Evolutionary conservation across 2,113 vertebrate genomes (phyloP).

Genomic region (Carlito syrichta): DNA sequence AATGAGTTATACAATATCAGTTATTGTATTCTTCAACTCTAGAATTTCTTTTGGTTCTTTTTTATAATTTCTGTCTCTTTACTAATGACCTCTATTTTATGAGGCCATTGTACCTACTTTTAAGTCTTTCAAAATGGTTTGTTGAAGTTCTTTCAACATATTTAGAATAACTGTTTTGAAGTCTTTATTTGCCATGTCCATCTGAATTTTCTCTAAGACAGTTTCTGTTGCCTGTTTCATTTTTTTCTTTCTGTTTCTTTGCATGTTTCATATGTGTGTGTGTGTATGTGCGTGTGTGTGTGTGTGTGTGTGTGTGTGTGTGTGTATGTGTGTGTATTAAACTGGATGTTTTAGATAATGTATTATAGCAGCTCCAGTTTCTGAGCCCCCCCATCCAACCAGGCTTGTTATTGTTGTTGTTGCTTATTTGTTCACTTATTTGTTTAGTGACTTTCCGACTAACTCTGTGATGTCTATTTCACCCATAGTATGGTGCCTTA

Average conservation of each 20-base stretch:
- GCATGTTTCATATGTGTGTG: not conserved
- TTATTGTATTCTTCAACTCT: no score
- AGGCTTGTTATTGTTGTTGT: not conserved
- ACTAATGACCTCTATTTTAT: not conserved
- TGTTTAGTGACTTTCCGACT: not conserved
- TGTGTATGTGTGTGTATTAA: no score
- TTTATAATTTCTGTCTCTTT: not conserved
- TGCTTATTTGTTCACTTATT: not conserved
- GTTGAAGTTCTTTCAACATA: not conserved
- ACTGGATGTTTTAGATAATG: not conserved
- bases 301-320: no score
- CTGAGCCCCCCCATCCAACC: not conserved
- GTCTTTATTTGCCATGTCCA: not conserved
- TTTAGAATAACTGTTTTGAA: not conserved
- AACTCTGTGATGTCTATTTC: not conserved
- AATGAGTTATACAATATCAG: no score
- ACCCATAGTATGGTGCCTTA: not conserved
- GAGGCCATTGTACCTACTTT: not conserved
- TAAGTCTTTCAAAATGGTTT: not conserved
- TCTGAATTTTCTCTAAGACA: not conserved
- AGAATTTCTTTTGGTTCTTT: no score
- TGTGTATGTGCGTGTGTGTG: no score
- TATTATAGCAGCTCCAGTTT: not conserved
- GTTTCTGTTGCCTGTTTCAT: not conserved
- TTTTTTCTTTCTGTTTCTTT: not conserved